These are phyloP conservation scores for Scarus forsteni DNA, from an alignment of 2,797 vertebrate genomes.

Conservation along the genomic window DNA sequence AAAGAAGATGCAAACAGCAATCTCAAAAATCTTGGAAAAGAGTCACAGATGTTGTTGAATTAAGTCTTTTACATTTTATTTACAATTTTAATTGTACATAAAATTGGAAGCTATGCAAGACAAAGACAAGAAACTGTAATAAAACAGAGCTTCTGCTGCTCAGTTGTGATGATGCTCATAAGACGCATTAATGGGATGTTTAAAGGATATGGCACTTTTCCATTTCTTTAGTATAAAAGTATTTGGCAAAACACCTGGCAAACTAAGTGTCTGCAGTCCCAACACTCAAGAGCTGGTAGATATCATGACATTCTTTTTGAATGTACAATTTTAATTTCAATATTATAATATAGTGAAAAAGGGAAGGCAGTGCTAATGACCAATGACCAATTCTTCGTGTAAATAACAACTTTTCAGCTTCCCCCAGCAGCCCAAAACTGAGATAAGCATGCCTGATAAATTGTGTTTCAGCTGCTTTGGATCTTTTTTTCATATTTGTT, in stretches of 20 bases:
- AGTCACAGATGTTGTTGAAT: too few relatives aligned
- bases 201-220: constrained; percentile 82
- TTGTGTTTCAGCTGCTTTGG: constrained; percentile 76
- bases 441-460: constrained; percentile 68
- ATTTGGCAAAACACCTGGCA: constrained; percentile 82
- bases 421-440: constrained; percentile 51
- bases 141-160: constrained; percentile 80
- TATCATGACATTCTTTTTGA: constrained; percentile 57
- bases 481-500: constrained; percentile 87
- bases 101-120: constrained; percentile 86
- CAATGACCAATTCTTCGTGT: constrained; percentile 77
- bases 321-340: too few relatives aligned
- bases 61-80: too few relatives aligned
- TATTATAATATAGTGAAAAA: constrained; percentile 5
- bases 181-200: constrained; percentile 81
- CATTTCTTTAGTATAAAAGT: constrained; percentile 83
- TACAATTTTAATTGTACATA: too few relatives aligned
- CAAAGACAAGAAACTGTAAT: constrained; percentile 84
- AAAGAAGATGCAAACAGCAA: too few relatives aligned
- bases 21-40: too few relatives aligned
- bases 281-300: constrained; percentile 69
- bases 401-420: constrained; percentile 75
- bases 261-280: constrained; percentile 74
- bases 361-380: constrained; percentile 70
- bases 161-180: constrained; percentile 72